Conservation (phyloP, 2,888 invertebrate species). For the Chymomyza caudatula region DNA sequence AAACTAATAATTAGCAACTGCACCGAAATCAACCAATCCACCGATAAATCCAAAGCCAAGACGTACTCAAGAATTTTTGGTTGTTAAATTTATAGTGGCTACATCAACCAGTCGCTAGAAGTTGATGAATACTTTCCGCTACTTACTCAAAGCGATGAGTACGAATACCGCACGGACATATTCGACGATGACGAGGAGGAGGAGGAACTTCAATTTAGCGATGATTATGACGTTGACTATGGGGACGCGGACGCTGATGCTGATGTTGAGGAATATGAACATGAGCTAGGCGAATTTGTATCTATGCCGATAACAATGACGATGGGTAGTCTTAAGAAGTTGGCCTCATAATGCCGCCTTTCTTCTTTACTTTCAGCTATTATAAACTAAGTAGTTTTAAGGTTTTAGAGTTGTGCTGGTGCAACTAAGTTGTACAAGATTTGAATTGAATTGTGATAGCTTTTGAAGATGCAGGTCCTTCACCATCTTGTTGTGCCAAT, state of each 20-base stretch:
- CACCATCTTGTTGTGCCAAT: not conserved
- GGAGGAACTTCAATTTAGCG: conserved; percentile 75
- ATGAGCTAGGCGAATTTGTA: not conserved
- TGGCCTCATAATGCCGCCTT: conserved; percentile 13
- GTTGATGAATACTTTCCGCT: conserved; percentile 95
- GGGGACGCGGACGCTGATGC: conserved; percentile 37
- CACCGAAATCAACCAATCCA: conserved; percentile 18
- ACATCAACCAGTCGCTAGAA: conserved; percentile 93
- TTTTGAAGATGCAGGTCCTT: not conserved
- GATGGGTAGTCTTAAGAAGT: conserved; percentile 15
- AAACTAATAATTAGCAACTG: conserved; percentile 15
- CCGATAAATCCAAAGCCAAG: conserved; percentile 10
- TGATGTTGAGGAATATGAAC: conserved; percentile 30
- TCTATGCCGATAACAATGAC: conserved; percentile 11
- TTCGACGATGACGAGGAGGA: conserved; percentile 72
- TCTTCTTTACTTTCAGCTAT: no score
- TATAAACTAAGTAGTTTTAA: no score
- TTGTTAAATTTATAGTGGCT: conserved; percentile 85
- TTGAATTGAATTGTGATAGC: not conserved
- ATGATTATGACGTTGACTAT: conserved; percentile 60
- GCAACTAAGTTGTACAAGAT: not conserved
- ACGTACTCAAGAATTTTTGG: conserved; percentile 31
- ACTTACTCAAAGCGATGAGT: conserved; percentile 75
- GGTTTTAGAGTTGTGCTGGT: not conserved
- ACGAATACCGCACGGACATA: conserved; percentile 62